These are phyloP conservation scores for Gryllus longicercus DNA, from an alignment of 2,888 invertebrate species.

Conservation along the genomic window DNA sequence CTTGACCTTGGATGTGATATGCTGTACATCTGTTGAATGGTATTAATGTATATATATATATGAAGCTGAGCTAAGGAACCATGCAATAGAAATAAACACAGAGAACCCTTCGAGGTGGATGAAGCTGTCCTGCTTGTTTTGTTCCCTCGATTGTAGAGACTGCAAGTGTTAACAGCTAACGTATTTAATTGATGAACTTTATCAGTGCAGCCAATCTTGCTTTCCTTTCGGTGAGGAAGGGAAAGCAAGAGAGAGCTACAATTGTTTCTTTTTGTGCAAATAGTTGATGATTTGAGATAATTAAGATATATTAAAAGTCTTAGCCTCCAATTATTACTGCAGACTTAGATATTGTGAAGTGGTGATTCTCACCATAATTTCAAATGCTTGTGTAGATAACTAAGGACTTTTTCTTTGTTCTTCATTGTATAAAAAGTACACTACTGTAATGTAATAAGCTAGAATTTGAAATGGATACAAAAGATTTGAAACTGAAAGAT, in stretches of 20 bases:
- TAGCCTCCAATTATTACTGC: conserved; percentile 8
- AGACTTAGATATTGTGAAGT: not conserved
- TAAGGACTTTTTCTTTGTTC: conserved; percentile 33
- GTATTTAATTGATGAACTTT: not conserved
- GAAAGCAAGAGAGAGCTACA: conserved; percentile 22
- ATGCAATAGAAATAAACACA: not conserved
- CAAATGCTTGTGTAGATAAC: conserved; percentile 34
- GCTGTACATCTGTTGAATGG: conserved; percentile 17
- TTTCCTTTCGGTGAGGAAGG: not conserved
- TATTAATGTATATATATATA: conserved; percentile 2
- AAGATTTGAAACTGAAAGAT: conserved; percentile 18
- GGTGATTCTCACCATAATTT: not conserved
- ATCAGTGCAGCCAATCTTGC: not conserved
- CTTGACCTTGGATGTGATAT: conserved; percentile 9
- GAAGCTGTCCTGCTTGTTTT: conserved; percentile 10
- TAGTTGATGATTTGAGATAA: conserved; percentile 21
- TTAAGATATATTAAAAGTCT: conserved; percentile 22
- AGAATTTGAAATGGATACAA: conserved; percentile 22
- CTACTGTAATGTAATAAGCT: conserved; percentile 29
- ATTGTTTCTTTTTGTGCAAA: conserved; percentile 24
- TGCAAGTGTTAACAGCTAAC: not conserved
- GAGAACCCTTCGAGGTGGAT: not conserved
- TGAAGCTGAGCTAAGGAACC: not conserved
- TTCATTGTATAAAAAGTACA: conserved; percentile 31
- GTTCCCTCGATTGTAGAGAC: conserved; percentile 7